Evolutionary conservation across 2,888 invertebrate species (phyloP).

Genomic region (Andrena fulva): DNA sequence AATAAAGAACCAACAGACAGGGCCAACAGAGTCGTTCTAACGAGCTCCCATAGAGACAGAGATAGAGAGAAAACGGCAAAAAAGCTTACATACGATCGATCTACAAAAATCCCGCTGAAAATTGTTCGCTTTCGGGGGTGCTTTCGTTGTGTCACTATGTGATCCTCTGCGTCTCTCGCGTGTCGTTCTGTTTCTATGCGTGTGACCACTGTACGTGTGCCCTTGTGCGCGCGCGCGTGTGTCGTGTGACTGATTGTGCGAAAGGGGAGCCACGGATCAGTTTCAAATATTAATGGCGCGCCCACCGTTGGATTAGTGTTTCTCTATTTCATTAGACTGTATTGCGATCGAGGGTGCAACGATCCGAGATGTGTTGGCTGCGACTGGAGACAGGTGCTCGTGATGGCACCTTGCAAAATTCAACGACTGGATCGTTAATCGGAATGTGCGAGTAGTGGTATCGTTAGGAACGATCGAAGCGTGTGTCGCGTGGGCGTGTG

Average conservation of each 20-base stretch:
- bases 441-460: conserved; percentile 5
- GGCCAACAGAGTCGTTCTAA: conserved; percentile 54
- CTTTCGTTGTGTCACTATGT: conserved; percentile 48
- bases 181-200: conserved; percentile 34
- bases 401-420: neutral
- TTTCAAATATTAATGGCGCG: neutral
- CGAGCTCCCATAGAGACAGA: conserved; percentile 34
- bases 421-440: neutral
- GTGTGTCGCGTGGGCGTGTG: conserved; percentile 10
- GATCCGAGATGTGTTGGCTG: neutral
- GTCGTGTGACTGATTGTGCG: neutral
- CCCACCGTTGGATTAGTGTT: neutral
- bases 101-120: conserved; percentile 49
- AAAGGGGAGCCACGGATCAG: neutral
- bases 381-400: neutral
- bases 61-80: conserved; percentile 46
- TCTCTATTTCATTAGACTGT: neutral
- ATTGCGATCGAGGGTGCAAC: neutral
- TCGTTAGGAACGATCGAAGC: conserved; percentile 15
- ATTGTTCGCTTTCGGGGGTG: conserved; percentile 43
- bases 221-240: neutral
- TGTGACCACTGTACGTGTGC: conserved; percentile 8
- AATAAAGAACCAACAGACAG: conserved; percentile 34
- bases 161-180: conserved; percentile 49
- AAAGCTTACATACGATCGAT: conserved; percentile 72